These are phyloP conservation scores for Trididemnum clinides DNA, from an alignment of 23 tunicate genomes.

Conservation along the genomic window DNA sequence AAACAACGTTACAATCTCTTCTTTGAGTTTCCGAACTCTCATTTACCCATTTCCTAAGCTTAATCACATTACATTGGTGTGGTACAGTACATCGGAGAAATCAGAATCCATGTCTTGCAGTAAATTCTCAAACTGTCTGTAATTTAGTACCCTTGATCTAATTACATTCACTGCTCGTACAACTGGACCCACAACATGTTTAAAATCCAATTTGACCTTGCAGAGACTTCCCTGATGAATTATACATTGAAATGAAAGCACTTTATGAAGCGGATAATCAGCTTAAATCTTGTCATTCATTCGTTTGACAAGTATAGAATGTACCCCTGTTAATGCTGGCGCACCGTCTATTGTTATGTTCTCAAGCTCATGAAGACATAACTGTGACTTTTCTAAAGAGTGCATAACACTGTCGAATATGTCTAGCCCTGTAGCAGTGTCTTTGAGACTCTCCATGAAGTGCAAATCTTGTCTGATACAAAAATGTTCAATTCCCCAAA, in stretches of 20 bases:
- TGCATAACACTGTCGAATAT: slow-evolving; percentile 26
- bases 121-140: neutral
- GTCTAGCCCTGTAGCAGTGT: slow-evolving; percentile 58
- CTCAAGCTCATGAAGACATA: slow-evolving; percentile 33
- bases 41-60: slow-evolving; percentile 11
- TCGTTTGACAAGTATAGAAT: slow-evolving; percentile 4
- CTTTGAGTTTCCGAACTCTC: neutral
- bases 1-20: neutral
- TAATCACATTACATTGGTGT: slow-evolving; percentile 31
- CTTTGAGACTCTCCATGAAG: slow-evolving; percentile 43
- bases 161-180: slow-evolving; percentile 44
- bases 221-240: slow-evolving; percentile 44
- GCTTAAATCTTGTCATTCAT: slow-evolving; percentile 42
- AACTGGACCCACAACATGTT: slow-evolving; percentile 54
- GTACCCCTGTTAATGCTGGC: slow-evolving; percentile 23
- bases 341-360: slow-evolving; percentile 48
- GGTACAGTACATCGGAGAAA: no score
- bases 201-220: neutral
- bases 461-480: slow-evolving; percentile 36
- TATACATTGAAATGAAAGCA: slow-evolving; percentile 33
- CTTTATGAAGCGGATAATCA: slow-evolving; percentile 11
- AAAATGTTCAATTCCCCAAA: slow-evolving; percentile 43
- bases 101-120: no score
- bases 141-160: slow-evolving; percentile 36
- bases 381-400: slow-evolving; percentile 9